Conservation (phyloP, 2,888 invertebrate species). For the Clanis bilineata region DNA sequence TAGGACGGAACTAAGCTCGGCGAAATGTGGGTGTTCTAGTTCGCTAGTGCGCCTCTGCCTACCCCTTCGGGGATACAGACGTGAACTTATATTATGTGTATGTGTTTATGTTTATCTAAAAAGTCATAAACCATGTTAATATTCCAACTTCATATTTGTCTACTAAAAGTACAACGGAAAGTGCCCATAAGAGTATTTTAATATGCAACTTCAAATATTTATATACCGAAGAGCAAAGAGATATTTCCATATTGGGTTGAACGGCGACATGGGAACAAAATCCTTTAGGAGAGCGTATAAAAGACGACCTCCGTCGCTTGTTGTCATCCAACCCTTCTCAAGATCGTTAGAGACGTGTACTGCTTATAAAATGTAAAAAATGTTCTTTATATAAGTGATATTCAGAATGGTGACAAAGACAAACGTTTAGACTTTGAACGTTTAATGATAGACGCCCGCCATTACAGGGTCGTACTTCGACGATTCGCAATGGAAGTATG, state of each 20-base stretch:
- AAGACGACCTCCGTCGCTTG: slow-evolving; percentile 53
- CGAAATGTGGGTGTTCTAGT: no score
- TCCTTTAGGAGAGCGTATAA: slow-evolving; percentile 48
- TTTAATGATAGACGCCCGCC: slow-evolving; percentile 10
- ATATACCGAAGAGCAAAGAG: slow-evolving; percentile 7
- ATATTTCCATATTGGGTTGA: slow-evolving; percentile 29
- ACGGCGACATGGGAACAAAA: slow-evolving; percentile 43
- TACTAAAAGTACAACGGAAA: not conserved
- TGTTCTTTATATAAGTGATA: slow-evolving; percentile 11
- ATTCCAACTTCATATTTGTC: not conserved
- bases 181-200: not conserved
- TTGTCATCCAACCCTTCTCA: slow-evolving; percentile 62
- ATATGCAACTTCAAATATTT: slow-evolving; percentile 17
- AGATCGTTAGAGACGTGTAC: slow-evolving; percentile 45
- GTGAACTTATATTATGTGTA: no score
- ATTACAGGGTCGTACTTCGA: slow-evolving; percentile 15
- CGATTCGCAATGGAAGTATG: not conserved
- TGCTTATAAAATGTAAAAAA: slow-evolving; percentile 39
- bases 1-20: no score
- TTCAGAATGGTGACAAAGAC: slow-evolving; percentile 8
- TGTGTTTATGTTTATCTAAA: not conserved
- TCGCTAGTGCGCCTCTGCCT: no score
- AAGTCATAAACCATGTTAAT: not conserved
- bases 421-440: not conserved
- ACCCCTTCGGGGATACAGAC: no score